phyloP scores from a whole-genome alignment of 53 echinoderm and acorn worm species.

The Arbacia lixula region DNA sequence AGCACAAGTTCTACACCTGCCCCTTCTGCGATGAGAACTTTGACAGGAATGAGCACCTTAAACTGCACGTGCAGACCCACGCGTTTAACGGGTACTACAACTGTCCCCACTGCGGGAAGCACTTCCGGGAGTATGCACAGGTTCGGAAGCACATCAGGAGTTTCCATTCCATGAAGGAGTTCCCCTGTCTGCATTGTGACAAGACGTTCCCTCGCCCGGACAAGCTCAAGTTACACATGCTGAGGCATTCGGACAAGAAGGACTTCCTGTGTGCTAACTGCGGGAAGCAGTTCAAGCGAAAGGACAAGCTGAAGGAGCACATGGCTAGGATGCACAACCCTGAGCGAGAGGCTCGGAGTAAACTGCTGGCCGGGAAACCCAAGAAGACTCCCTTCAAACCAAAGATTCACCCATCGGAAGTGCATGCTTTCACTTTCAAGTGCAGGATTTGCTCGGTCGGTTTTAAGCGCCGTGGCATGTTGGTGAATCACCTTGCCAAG shows the following conservation, averaged over 20 bases:
- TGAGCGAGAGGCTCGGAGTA: constrained; percentile 81
- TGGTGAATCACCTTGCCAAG: constrained; percentile 94
- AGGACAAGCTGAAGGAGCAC: constrained; percentile 96
- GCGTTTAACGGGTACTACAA: constrained; percentile 69
- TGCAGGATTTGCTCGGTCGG: constrained; percentile 87
- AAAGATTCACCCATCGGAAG: constrained; percentile 76
- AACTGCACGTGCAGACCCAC: constrained; percentile 84
- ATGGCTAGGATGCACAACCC: constrained; percentile 97
- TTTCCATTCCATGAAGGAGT: constrained; percentile 91
- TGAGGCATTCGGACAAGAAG: constrained; percentile 89
- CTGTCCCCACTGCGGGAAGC: constrained; percentile 88
- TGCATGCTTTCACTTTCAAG: constrained; percentile 95
- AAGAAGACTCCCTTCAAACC: constrained; percentile 94
- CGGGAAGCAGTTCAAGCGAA: constrained; percentile 97
- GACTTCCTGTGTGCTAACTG: constrained; percentile 98
- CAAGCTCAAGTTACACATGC: constrained; percentile 93
- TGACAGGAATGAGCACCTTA: constrained; percentile 77
- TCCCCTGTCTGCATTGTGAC: constrained; percentile 86
- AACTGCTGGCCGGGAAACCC: constrained; percentile 70
- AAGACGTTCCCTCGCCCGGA: constrained; percentile 94
- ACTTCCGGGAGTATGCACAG: constrained; percentile 81
- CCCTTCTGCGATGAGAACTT: constrained; percentile 89
- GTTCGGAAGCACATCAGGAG: constrained; percentile 90
- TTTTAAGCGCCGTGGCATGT: constrained; percentile 94
- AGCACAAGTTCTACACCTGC: constrained; percentile 86